Conservation (phyloP, 30 jellyfish, hydroid and myxozoan species). For the Kudoa iwatai region DNA sequence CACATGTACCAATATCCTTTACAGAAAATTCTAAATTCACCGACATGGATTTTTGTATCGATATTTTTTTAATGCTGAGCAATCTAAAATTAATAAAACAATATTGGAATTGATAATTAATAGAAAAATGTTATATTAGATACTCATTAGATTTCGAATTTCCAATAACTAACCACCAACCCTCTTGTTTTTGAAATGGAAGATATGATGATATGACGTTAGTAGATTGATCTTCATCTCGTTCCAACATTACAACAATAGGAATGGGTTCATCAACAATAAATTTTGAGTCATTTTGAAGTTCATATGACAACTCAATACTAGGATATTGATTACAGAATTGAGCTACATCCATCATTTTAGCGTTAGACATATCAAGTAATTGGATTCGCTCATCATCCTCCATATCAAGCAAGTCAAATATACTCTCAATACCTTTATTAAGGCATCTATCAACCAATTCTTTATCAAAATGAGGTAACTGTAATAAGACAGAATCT, state of each 20-base stretch:
- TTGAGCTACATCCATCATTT: slow-evolving; percentile 92
- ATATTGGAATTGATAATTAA: no score
- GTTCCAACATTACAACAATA: slow-evolving; percentile 31
- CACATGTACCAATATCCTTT: slow-evolving; percentile 16
- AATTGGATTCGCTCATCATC: slow-evolving; percentile 50
- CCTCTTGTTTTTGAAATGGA: slow-evolving; percentile 85
- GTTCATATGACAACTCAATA: slow-evolving; percentile 45
- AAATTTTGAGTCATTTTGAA: slow-evolving; percentile 17
- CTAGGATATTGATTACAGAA: slow-evolving; percentile 81
- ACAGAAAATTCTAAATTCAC: slow-evolving; percentile 72
- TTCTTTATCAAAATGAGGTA: slow-evolving; percentile 63
- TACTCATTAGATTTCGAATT: slow-evolving; percentile 66
- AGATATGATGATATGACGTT: slow-evolving; percentile 89
- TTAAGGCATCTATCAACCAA: slow-evolving; percentile 62
- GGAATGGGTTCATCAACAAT: slow-evolving; percentile 46
- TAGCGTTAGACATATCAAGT: slow-evolving; percentile 20
- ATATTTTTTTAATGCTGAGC: slow-evolving; percentile 53
- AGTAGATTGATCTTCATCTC: slow-evolving; percentile 83
- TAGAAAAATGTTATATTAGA: no score
- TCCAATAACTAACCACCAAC: slow-evolving; percentile 95
- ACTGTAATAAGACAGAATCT: slow-evolving; percentile 43
- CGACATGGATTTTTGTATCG: slow-evolving; percentile 48
- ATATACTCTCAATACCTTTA: slow-evolving; percentile 65
- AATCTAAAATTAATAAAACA: slow-evolving; percentile 8
- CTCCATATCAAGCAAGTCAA: slow-evolving; percentile 91